Base-by-base conservation (phyloP, 2,888 invertebrate species). In the Sisyra nigra region DNA sequence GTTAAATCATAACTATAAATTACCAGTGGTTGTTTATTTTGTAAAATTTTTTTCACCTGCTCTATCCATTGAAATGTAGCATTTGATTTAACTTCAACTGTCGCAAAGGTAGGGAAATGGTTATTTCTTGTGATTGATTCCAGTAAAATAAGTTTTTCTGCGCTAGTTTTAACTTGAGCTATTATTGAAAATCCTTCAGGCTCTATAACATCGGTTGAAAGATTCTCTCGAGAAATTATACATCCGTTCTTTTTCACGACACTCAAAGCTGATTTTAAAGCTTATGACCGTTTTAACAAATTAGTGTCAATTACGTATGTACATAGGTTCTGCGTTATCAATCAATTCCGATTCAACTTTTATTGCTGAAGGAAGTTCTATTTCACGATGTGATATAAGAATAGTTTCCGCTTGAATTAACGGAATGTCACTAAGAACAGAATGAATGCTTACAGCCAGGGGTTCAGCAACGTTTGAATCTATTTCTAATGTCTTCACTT, bases 361-460 rank as follows among this genome's bases (percentile, higher is more conserved):
- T 1, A 82, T 63, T 19, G 65, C 59, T 1, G 60, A 50, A 0
- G 71, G 65, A 50, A 74, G 55, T 36, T 68, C 62, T 9, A 66
- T 50, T 2, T 67, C 54, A 2, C 69, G 66, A 40, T 71, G 68
- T 15, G 66, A 62, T 47, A 79, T 55, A 1, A 83, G 57, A 41
- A 69, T 61, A 1, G 79, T 62, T 39, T 81, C 77, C 0, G 80
- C 73, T 50, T 80, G 77, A 3, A 82, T 68, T 9, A 81, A 56
- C 0, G 84, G 83, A 32, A 80, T 57, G 51, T 85, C 79, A 38
- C 70, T 74, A 0, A 85, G 62, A 0, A 74, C 61, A 2, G 75
- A 69, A 7, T 64, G 59, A 6, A 86, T 66, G 9, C 63, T 49
- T 2, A 70, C 69, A 1, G 77, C 62, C 0, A 78, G 50, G 1